These are phyloP conservation scores for Gonioctena quinquepunctata DNA, from an alignment of 1,140 invertebrate species.

Conservation along the genomic window DNA sequence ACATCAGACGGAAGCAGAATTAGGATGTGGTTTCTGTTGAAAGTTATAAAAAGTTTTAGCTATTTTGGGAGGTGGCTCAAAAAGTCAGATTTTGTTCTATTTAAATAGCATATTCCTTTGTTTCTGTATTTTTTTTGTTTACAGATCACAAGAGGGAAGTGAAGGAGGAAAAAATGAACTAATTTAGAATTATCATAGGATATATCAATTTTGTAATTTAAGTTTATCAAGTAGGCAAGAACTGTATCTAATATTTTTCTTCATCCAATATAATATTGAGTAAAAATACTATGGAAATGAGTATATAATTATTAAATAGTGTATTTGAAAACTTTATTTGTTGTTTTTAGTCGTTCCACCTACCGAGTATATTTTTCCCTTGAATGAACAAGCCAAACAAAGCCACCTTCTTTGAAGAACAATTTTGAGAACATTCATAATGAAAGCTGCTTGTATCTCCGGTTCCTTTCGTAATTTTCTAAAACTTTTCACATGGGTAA, in stretches of 20 bases:
- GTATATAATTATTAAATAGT: neutral
- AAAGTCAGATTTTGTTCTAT: neutral
- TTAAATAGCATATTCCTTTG: neutral
- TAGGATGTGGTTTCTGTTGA: too few relatives aligned
- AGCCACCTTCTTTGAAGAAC: too few relatives aligned
- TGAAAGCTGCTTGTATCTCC: too few relatives aligned
- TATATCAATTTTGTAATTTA: neutral
- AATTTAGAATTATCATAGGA: neutral
- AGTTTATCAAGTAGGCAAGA: too few relatives aligned
- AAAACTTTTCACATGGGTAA: too few relatives aligned
- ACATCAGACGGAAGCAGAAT: neutral
- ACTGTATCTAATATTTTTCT: neutral
- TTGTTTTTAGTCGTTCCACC: neutral
- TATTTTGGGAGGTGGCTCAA: too few relatives aligned
- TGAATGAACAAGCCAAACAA: too few relatives aligned
- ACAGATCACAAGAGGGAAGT: neutral
- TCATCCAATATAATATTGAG: neutral
- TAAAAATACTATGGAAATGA: neutral
- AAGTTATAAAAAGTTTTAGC: too few relatives aligned
- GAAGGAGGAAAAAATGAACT: neutral
- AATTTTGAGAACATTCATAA: too few relatives aligned
- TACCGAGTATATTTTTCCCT: neutral
- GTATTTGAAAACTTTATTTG: neutral
- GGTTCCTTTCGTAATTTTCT: too few relatives aligned
- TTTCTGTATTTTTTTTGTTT: neutral